Percentiles rank a stretch among this genome's conserved stretches.
Conservation (phyloP, 2,888 invertebrate species). For the Platynereis dumerilii region DNA sequence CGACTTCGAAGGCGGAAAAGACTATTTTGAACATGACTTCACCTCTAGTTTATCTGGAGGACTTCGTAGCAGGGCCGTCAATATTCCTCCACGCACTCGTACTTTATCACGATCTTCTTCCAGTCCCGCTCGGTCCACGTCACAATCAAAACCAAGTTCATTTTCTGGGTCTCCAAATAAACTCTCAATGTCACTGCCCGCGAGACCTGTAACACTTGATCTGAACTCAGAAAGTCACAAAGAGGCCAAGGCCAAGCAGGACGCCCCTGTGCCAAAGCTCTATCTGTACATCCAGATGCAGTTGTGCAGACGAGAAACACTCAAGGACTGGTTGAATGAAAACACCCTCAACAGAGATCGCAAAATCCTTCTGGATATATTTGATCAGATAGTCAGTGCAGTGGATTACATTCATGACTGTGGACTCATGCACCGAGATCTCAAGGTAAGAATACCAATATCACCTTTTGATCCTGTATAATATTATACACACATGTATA, state of each 20-base stretch:
- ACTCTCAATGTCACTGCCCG: neutral
- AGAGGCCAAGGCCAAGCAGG: neutral
- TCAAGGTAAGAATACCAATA: conserved; percentile 76
- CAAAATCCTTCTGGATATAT: conserved; percentile 52
- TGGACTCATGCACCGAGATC: conserved; percentile 92
- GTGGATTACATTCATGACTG: conserved; percentile 94
- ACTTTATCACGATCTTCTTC: conserved; percentile 19
- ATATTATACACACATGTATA: too few relatives aligned
- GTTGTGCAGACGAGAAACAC: conserved; percentile 84
- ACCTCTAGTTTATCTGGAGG: too few relatives aligned
- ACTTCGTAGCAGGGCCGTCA: neutral
- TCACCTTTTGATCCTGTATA: too few relatives aligned
- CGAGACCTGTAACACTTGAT: neutral
- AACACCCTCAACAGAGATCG: conserved; percentile 54
- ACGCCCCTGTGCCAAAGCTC: conserved; percentile 61
- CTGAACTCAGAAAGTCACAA: neutral
- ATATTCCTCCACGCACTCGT: neutral
- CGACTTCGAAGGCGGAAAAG: neutral
- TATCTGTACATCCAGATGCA: conserved; percentile 98
- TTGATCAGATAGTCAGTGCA: conserved; percentile 85
- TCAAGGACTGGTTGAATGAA: conserved; percentile 84
- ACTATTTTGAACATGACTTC: neutral
- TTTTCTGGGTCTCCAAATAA: neutral
- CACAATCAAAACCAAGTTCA: neutral
- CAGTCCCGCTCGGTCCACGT: neutral